Base-by-base conservation (phyloP, 2,888 invertebrate genomes). In the Chloromyia formosa region DNA sequence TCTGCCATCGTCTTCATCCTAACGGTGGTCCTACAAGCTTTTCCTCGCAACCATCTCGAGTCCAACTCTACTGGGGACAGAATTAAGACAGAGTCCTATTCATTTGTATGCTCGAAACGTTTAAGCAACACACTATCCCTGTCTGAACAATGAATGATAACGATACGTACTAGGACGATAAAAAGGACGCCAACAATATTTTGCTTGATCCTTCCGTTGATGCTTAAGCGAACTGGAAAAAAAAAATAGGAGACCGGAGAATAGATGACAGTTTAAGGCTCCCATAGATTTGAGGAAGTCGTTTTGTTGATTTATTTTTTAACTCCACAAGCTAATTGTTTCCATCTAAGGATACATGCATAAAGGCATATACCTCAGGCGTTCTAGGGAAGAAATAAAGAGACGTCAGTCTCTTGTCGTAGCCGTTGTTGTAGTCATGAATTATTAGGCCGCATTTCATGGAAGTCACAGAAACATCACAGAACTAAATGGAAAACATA, bases 141-240 rank as follows among this genome's bases (percentile, higher is more conserved):
- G 45, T 45, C 66, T 1, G 45, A 66, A 66, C 66, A 66, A 66
- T 66, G 66, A 66, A 66, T 45, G 66, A 66, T 66, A 35, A 64
- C 45, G 45, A 35, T 35, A 35, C 27, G 27, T 2, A 35, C 2
- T 35, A 35, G 27, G 7, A 35, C 27, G 27, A 49, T 49, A n/a
- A 66, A 18, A 49, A 66, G 18, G 66, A 66, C 49, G 45, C 1
- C 66, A 66, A 66, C 27, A 49, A 66, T 66, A 66, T 66, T 66
- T 66, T 66, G 22, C 22, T 66, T 22, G 66, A 49, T 49, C 66
- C 66, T 20, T 22, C 62, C 27, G 27, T 42, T 18, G 10, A 40
- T 42, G 18, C 62, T 40, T 1, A 23, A 27, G 5, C 14, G 23
- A 60, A 16, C 40, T 16, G 14, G 40, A 3, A 42, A 18, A 40